Evolutionary conservation across 2,797 vertebrate genomes (phyloP), one percentile per base, ranked within the genome.

Genomic region (Pangasius mekongensis): DNA sequence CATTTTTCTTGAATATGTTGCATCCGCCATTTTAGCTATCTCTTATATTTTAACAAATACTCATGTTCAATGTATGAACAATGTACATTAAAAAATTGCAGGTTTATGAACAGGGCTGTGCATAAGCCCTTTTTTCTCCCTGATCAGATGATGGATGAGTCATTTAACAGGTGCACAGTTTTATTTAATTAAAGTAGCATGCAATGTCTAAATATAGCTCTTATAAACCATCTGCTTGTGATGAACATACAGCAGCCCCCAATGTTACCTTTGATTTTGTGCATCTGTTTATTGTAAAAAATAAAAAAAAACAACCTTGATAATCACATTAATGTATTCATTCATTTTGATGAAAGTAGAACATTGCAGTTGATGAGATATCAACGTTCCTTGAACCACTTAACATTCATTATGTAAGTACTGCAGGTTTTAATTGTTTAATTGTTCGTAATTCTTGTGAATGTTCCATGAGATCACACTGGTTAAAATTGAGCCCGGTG

Each of bases 171-270:
- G 87, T 91, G 78, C 74, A 77, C 33, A 62, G 39, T 2, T 87
- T 43, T 77, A 88, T 89, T 83, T 54, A 73, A 82, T 85, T 62
- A 87, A 36, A 47, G 36, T 76, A 22, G 13, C 36, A 73, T 18
- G 47, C 74, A 33, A 2, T 39, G 84, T 74, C 85, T 90, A 91
- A 91, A 88, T 88, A 89, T 90, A 91, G 84, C 27, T 49, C 74
- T 18, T 69, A 62, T 7, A 86, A 84, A 84, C 47, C 67, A 56
- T 52, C 84, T 85, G 80, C 74, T 64, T 27, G 7, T 62, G 20
- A 81, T 62, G 80, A 62, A 43, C 18, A 18, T 43, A n/a, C 56
- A 39, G 56, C 78, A 82, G 77, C 18, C 52, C 52, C 18, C 30
- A 22, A 22, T 14, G 56, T 82, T 60, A 60, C 54, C 54, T 81